Percentiles rank a stretch among this genome's conserved stretches.
Conservation (phyloP, 2,888 invertebrate species). For the Drosophila longiperda region DNA sequence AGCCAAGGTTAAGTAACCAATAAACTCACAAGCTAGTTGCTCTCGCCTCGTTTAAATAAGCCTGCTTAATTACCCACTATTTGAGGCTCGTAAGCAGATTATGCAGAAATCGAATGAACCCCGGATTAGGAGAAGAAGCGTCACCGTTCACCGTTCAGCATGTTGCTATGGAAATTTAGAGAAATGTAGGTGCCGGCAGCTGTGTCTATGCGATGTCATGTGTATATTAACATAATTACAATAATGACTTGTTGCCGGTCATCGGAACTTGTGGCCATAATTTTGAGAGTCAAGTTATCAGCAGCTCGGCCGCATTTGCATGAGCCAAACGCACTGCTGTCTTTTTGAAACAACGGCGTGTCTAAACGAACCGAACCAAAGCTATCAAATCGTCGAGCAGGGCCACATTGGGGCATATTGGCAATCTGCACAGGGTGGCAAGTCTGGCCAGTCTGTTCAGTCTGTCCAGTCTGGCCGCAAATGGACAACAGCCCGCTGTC, state of each 20-base stretch:
- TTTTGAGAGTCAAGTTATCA: conserved; percentile 52
- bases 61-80: conserved; percentile 35
- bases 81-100: conserved; percentile 66
- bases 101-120: conserved; percentile 69
- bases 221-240: conserved; percentile 72
- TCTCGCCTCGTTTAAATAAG: not conserved
- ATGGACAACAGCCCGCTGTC: conserved; percentile 41
- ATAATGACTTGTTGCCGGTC: conserved; percentile 74
- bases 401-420: conserved; percentile 17
- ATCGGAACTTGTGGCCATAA: conserved; percentile 58
- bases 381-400: conserved; percentile 8
- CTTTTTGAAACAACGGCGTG: conserved; percentile 25
- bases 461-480: conserved; percentile 5
- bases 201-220: not conserved
- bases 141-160: conserved; percentile 16
- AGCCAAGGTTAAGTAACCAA: not conserved
- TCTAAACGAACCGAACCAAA: not conserved
- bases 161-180: not conserved
- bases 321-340: conserved; percentile 20
- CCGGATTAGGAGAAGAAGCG: conserved; percentile 32
- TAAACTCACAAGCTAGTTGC: not conserved
- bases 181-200: not conserved
- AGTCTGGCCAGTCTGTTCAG: not conserved
- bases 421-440: conserved; percentile 29
- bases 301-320: conserved; percentile 48